Conservation (phyloP, 2,888 invertebrate species). For the Nudaria mundana region DNA sequence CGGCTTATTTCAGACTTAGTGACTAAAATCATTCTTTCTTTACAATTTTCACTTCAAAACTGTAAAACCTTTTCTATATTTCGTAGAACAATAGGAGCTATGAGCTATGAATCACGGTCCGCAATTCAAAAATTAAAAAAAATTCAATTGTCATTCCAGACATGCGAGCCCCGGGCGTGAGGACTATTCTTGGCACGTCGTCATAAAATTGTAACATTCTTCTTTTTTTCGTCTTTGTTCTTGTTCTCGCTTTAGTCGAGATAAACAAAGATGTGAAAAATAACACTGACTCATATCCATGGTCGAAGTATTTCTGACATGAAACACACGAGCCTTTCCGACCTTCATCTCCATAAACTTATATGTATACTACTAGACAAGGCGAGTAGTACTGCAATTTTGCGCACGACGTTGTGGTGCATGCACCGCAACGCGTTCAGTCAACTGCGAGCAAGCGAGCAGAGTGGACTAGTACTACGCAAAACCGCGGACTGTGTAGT, state of each 20-base stretch:
- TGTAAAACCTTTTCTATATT: constrained; percentile 7
- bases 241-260: constrained; percentile 24
- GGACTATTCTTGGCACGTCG: constrained; percentile 39
- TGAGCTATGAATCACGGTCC: constrained; percentile 24
- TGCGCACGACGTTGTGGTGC: too few relatives aligned
- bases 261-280: constrained; percentile 42
- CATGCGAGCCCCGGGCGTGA: constrained; percentile 27
- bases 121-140: constrained; percentile 27
- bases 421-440: too few relatives aligned
- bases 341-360: too few relatives aligned
- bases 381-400: too few relatives aligned
- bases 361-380: too few relatives aligned
- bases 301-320: too few relatives aligned
- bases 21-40: constrained; percentile 1
- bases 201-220: constrained; percentile 25
- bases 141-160: constrained; percentile 42
- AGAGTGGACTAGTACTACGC: too few relatives aligned
- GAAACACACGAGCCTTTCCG: too few relatives aligned
- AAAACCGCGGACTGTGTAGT: too few relatives aligned
- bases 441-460: too few relatives aligned
- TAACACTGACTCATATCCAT: constrained; percentile 33
- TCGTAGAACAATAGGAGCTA: constrained; percentile 20
- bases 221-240: constrained; percentile 4
- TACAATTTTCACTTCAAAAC: constrained; percentile 2
- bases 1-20: too few relatives aligned